These are phyloP conservation scores for Ptychadena robeensis DNA, from an alignment of 2,797 vertebrate genomes.

Conservation along the genomic window DNA sequence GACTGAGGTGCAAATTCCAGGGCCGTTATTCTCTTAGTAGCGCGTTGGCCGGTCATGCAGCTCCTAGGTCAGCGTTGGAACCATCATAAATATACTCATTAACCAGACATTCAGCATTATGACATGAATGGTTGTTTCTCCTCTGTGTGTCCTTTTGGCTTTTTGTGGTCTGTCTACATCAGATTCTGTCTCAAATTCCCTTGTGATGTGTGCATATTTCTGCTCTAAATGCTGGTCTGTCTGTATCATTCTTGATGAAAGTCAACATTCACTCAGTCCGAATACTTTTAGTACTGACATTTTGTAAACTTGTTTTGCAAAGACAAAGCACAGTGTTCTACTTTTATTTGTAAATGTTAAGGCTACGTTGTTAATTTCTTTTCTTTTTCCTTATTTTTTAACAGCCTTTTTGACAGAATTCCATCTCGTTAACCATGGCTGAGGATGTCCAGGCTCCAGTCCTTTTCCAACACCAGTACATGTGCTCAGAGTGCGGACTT, in stretches of 20 bases:
- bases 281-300: not conserved
- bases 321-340: not conserved
- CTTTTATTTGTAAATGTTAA: not conserved
- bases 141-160: too few species aligned
- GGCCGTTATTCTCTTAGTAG: too few species aligned
- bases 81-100: too few species aligned
- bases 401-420: not conserved
- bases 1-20: too few species aligned
- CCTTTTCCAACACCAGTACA: slow-evolving; percentile 87
- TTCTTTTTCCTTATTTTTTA: not conserved
- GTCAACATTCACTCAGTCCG: not conserved
- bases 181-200: too few species aligned
- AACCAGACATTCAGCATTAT: too few species aligned
- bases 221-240: too few species aligned
- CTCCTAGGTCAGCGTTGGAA: too few species aligned
- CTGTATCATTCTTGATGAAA: not conserved
- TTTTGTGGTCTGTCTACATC: too few species aligned
- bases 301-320: not conserved
- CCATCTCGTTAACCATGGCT: slow-evolving; percentile 21
- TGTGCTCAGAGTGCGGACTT: slow-evolving; percentile 92
- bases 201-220: not conserved
- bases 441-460: slow-evolving; percentile 44
- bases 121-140: too few species aligned
- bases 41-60: too few species aligned
- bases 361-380: not conserved